phyloP scores from a whole-genome alignment of 2,888 invertebrate species.

The Pollenia angustigena region DNA sequence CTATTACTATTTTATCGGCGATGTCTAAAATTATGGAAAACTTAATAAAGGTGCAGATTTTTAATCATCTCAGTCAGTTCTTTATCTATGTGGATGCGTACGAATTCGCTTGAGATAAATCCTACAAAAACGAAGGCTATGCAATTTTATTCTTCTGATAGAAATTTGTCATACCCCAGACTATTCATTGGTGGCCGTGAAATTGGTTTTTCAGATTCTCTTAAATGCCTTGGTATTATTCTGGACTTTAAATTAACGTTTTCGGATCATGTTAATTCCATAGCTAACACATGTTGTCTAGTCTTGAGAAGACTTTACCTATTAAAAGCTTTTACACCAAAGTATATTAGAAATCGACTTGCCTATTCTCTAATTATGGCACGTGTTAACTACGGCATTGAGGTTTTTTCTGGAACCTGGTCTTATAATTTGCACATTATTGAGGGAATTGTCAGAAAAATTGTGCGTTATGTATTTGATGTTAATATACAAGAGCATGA shows the following conservation, averaged over 20 bases:
- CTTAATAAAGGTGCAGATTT: too few species aligned
- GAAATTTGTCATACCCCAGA: too few species aligned
- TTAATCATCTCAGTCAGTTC: neutral
- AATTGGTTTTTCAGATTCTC: neutral
- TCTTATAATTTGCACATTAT: neutral
- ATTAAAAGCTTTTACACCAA: slow-evolving; percentile 11
- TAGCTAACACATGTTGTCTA: neutral
- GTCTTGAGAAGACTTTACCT: neutral
- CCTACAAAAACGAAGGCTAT: neutral
- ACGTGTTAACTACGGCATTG: neutral
- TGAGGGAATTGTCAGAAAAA: neutral
- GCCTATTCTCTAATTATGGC: neutral
- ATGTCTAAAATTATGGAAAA: too few species aligned
- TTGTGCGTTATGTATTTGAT: neutral
- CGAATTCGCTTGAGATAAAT: neutral
- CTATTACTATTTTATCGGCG: too few species aligned
- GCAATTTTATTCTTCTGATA: neutral
- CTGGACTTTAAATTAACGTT: neutral
- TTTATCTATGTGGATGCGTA: neutral
- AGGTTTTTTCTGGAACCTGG: neutral
- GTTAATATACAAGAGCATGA: neutral
- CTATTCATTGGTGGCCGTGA: neutral
- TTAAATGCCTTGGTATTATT: slow-evolving; percentile 18
- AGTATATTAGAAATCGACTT: neutral
- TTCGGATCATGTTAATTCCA: neutral